Evolutionary conservation across 2,888 invertebrate genomes (phyloP).

Genomic region (Trissoscelio sp.): DNA sequence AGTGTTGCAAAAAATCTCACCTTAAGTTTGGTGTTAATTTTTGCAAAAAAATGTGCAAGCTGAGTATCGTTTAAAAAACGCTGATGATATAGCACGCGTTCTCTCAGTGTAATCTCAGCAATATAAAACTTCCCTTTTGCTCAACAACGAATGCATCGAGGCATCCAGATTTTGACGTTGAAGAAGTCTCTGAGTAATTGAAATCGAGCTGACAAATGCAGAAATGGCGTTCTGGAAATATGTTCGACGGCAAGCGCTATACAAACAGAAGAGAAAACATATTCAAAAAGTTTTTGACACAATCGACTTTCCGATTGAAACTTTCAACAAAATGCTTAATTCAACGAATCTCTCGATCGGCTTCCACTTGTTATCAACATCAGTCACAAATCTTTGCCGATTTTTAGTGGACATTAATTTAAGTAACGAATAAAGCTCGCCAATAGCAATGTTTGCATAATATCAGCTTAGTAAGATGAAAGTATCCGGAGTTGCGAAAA

Average conservation of each 20-base stretch:
- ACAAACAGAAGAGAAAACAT: constrained; percentile 19
- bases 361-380: neutral
- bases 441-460: constrained; percentile 22
- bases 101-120: constrained; percentile 41
- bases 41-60: neutral
- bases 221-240: constrained; percentile 39
- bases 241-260: constrained; percentile 11
- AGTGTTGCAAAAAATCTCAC: no score
- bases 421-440: constrained; percentile 2
- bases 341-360: constrained; percentile 11
- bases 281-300: constrained; percentile 28
- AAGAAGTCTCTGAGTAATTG: constrained; percentile 55
- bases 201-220: constrained; percentile 60
- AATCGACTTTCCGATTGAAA: constrained; percentile 18
- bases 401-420: constrained; percentile 2
- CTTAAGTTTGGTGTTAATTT: neutral
- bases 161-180: constrained; percentile 48
- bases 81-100: constrained; percentile 15
- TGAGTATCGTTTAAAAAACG: neutral
- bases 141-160: constrained; percentile 48
- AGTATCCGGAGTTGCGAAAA: constrained; percentile 13
- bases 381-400: neutral
- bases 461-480: neutral
- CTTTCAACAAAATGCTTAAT: constrained; percentile 3
- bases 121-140: constrained; percentile 40